Evolutionary conservation across 2,888 invertebrate species (phyloP), one percentile per base, ranked within the genome.

Genomic region (Encarsia formosa): DNA sequence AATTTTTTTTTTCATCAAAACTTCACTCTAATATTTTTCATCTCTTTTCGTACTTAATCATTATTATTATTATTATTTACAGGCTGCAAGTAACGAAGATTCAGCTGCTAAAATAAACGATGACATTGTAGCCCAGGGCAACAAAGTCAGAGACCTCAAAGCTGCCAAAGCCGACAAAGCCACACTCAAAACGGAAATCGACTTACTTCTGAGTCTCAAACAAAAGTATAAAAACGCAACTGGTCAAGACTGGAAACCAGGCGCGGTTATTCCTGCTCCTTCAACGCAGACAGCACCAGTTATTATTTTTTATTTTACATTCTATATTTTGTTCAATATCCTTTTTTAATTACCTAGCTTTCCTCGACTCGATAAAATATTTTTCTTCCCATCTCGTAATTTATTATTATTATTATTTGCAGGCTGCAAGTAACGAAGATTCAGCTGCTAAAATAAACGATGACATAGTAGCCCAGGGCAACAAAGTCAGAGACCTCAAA

Each of bases 161-260:
- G 29, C 59, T 9, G 59, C 61, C 24, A 65, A 66, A 52, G 63
- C 67, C 11, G 66, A 62, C 13, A 69, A 69, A 37, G 44, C 58
- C 2, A 58, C 66, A 2, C 68, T 86, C 31, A 60, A 63, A 5
- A 22, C 71, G 18, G 83, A 78, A 63, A 82, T 86, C 1, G 77
- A 82, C 61, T 61, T 61, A 22, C 71, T 86, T 13, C 65, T 84
- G 23, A 65, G 68, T 13, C 66, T 75, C 2, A 88, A 87, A 65
- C 73, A 76, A 0, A 75, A 82, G 48, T 87, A 82, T 68, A 84
- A 85, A 64, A 64, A 74, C 13, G 75, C 76, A 55, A 82, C 84
- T 0, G 86, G 86, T 1, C 63, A 75, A 0, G 77, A 78, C 3
- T 81, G 70, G 75, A 69, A 71, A 70, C 48, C 58, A 74, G 51